Base-by-base conservation (phyloP, 2,888 invertebrate species). In the Spodoptera exigua region DNA sequence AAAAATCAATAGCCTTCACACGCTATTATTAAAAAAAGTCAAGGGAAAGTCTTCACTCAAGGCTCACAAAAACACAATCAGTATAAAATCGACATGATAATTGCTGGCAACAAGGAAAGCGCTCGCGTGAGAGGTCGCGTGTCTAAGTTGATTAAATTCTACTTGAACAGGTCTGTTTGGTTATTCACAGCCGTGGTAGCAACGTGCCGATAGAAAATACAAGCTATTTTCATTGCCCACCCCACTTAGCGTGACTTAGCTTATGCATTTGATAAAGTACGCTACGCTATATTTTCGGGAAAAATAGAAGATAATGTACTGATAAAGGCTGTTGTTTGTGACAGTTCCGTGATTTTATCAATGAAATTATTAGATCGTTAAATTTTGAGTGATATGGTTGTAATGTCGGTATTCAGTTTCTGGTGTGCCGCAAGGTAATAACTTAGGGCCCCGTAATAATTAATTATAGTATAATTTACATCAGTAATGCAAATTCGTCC, bases 91-190 rank as follows among this genome's bases (percentile, higher is more conserved):
- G 80, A 80, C 81, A 78, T 77, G 78, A 80, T 80, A 80, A 80
- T 83, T 78, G 77, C 72, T 49, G 64, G 71, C 74, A 76, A 78
- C 79, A 72, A 79, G 77, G 78, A 70, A 79, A 65, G 63, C 54
- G 59, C 61, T 75, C 47, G 77, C 68, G 78, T 73, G 78, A 78
- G 82, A 74, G 75, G 65, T 84, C 73, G 84, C 84, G 82, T 84
- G 84, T 76, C 76, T 58, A 52, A 71, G 72, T 77, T 84, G 82
- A 84, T 84, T 84, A 84, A 83, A 82, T 78, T 80, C 80, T 70
- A 76, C 81, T 80, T 61, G 72, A 76, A 73, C 74, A 65, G 64
- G 73, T 78, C 77, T 78, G 81, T 81, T 81, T 81, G 73, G 69
- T 74, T 76, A 75, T 76, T 79, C 75, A 72, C 74, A 70, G 69